Conservation (phyloP, 2,113 vertebrate genomes). For the Atherinomorus stipes region DNA sequence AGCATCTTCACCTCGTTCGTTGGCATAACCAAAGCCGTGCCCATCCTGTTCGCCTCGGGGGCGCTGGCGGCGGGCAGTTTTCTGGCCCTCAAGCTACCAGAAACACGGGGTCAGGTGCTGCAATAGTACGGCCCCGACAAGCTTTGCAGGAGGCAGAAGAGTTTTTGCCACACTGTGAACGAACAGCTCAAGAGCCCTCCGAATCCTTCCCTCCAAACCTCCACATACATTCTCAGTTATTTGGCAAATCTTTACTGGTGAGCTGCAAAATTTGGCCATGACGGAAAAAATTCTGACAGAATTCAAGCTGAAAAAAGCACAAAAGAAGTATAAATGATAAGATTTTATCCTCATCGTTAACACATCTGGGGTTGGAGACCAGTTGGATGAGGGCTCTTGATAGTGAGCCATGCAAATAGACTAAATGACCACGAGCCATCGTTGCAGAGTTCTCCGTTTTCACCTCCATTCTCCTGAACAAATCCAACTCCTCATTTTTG, state of each 20-base stretch:
- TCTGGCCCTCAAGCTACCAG: constrained; percentile 92
- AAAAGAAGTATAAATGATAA: constrained; percentile 2
- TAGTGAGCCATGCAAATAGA: constrained; percentile 68
- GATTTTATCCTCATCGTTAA: neutral
- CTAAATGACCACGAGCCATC: constrained; percentile 64
- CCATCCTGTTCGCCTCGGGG: constrained; percentile 92
- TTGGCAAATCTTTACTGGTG: neutral
- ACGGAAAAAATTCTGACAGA: neutral
- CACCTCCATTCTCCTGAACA: constrained; percentile 54
- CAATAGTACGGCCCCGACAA: constrained; percentile 82
- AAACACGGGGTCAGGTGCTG: constrained; percentile 94
- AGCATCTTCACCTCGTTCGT: constrained; percentile 98
- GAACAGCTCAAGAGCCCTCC: constrained; percentile 62
- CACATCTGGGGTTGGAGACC: constrained; percentile 55
- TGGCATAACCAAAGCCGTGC: constrained; percentile 94
- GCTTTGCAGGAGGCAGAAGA: constrained; percentile 48
- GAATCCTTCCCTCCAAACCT: constrained; percentile 54
- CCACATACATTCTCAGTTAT: neutral
- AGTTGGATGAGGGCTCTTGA: constrained; percentile 55
- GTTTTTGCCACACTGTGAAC: constrained; percentile 82
- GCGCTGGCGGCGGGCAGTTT: constrained; percentile 92
- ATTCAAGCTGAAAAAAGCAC: constrained; percentile 13
- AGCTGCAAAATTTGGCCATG: too few relatives aligned
- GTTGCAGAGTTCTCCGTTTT: constrained; percentile 57
- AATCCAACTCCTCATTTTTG: constrained; percentile 44